Base-by-base conservation (phyloP, 1,140 invertebrate genomes). In the Atopsyche davidsoni region DNA sequence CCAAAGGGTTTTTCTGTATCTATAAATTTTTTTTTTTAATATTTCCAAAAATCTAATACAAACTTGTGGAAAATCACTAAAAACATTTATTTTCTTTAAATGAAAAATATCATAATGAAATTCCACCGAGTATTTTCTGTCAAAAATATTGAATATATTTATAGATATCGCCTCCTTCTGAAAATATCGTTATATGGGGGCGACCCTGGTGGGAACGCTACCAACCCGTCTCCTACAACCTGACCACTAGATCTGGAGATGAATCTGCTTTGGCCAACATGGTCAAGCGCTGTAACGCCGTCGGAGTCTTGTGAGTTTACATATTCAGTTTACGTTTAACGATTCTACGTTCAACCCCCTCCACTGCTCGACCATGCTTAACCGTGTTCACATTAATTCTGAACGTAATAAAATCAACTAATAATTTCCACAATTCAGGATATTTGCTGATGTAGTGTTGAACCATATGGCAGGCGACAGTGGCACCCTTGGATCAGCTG, bases 161-260 rank as follows among this genome's bases (percentile, higher is more conserved):
- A 7, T 18, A 48, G 36, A 21, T 48, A 24, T 48, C 46, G 24
- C 46, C 46, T 4, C 34, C 46, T 19, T 24, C 19, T 22, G 46
- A 48, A 25, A 48, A 48, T 48, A 18, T 40, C 2, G 19, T 40
- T 17, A 28, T 25, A n/a, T 14, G 17, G 3, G 52, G 62, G 28
- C 77, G 81, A 41, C 83, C 74, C 56, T 89, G 75, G 89, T 88
- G 77, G 75, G 85, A 90, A 65, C 69, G 87, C 13, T 92, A 92
- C 58, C 89, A 92, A 63, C 86, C 87, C 0, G 77, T 92, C n/a
- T 88, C 86, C 25, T 92, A 92, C 65, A 75, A 78, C 31, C 67
- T 89, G 4, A 59, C 59, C 1, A 86, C 84, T 1, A 73, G 89
- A 49, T 86, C 84, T 35, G 89, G 89, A 35, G 79, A 75, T 41